Evolutionary conservation across 92 coral and sea anemone genomes (phyloP).

Genomic region (Palythoa grandis): DNA sequence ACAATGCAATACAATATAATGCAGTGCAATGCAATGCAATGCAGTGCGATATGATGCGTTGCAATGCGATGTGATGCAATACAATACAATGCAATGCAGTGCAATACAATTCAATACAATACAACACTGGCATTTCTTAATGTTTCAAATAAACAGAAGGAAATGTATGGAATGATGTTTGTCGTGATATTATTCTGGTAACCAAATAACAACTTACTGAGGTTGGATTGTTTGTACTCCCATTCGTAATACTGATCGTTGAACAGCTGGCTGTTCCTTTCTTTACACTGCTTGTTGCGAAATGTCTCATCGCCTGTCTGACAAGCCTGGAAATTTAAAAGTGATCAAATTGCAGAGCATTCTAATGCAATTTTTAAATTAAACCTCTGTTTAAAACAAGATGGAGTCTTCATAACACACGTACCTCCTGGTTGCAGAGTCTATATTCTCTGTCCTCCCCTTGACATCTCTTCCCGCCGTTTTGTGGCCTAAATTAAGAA

Average conservation of each 20-base stretch:
- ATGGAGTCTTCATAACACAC: neutral
- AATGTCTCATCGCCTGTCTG: constrained; percentile 59
- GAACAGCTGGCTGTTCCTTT: constrained; percentile 82
- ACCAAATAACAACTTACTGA: constrained; percentile 61
- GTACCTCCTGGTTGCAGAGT: constrained; percentile 83
- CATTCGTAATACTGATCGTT: constrained; percentile 97
- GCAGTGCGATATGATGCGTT: too few species aligned
- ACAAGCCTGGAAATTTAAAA: constrained; percentile 61
- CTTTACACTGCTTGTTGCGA: constrained; percentile 87
- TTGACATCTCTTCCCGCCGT: constrained; percentile 92
- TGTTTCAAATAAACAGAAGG: too few species aligned
- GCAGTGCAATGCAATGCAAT: too few species aligned
- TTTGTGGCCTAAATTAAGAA: constrained; percentile 70
- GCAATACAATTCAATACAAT: too few species aligned
- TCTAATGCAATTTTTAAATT: neutral
- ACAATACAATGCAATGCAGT: too few species aligned
- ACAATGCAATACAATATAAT: too few species aligned
- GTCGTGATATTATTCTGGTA: neutral
- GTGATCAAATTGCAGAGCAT: neutral
- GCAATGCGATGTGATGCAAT: too few species aligned
- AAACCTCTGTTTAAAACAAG: neutral
- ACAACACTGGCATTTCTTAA: too few species aligned
- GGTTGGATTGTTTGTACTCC: constrained; percentile 96
- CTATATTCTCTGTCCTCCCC: constrained; percentile 88
- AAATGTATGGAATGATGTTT: neutral